These are phyloP conservation scores for Tympanuchus pallidicinctus DNA, from an alignment of 2,113 vertebrate species.

Conservation along the genomic window DNA sequence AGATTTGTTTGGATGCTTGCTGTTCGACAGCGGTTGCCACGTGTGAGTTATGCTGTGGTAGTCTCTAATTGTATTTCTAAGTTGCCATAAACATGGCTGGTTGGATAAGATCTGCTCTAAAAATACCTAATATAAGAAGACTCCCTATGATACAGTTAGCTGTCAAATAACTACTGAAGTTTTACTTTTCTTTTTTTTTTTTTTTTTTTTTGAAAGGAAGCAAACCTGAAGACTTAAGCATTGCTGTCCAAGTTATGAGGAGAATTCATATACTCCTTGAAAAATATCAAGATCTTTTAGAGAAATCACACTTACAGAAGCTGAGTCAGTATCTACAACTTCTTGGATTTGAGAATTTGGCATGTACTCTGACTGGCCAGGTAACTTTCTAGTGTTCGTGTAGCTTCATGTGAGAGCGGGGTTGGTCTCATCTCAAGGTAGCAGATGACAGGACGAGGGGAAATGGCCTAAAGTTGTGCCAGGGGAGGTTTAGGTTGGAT, in stretches of 20 bases:
- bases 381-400: constrained; percentile 34
- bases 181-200: not conserved
- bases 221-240: constrained; percentile 58
- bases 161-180: not conserved
- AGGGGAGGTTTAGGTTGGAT: too few relatives aligned
- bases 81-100: not conserved
- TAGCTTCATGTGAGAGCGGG: not conserved
- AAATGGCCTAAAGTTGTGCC: too few relatives aligned
- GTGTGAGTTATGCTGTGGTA: not conserved
- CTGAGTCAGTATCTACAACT: constrained; percentile 61
- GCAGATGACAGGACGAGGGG: too few relatives aligned
- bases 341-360: constrained; percentile 77
- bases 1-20: not conserved
- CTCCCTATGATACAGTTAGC: not conserved
- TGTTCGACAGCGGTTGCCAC: not conserved
- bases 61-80: not conserved
- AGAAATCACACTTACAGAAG: constrained; percentile 50
- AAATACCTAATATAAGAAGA: not conserved
- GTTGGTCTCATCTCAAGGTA: too few relatives aligned
- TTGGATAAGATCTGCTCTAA: not conserved
- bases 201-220: constrained; percentile 40
- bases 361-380: constrained; percentile 49
- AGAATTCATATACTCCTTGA: constrained; percentile 75
- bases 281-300: constrained; percentile 69
- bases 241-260: constrained; percentile 77